Base-by-base conservation (phyloP, 2,797 vertebrate genomes). In the Emydoidea blandingii region DNA sequence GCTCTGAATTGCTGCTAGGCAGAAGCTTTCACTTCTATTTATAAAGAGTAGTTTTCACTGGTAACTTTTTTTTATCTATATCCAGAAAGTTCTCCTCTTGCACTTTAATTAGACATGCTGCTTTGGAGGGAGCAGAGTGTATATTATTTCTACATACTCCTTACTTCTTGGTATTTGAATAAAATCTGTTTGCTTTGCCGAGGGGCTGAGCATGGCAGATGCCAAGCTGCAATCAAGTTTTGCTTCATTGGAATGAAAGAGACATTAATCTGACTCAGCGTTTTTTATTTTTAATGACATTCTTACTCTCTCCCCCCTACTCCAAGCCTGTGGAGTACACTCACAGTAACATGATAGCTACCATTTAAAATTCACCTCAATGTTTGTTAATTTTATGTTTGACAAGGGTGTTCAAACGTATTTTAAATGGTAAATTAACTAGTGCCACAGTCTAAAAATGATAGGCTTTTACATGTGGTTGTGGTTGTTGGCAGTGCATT, bases 21-120 rank as follows among this genome's bases (percentile, higher is more conserved):
- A 72, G 68, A 41, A 72, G n/a, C 68, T 41, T 72, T 21, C 0
- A 1, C 31, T 72, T 37, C 56, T 85, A 0, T 80, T 91, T 44
- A 50, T 74, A 14, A 19, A 19, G 2, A 65, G 18, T 34, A 92
- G 8, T 89, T 88, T 78, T 2, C 1, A 27, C 7, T 87, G 47
- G 6, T 88, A 41, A 72, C 88, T 88, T 57, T 56, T 57, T 91
- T 44, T 59, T 74, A 0, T 54, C 34, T 14, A 80, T 27, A 56
- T 88, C 44, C 50, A 8, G 29, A 92, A 57, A 6, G 15, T 80
- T 72, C 65, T 21, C 11, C 54, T 88, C 78, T 29, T 83, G 59
- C 76, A n/a, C 44, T 87, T 88, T 65, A n/a, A 1, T 65, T 52
- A 53, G 74, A 54, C 0, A 0, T 3, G 31, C 0, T 1, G 47